Evolutionary conservation across 2,797 vertebrate genomes (phyloP).

Genomic region (Halcyon smyrnensis): DNA sequence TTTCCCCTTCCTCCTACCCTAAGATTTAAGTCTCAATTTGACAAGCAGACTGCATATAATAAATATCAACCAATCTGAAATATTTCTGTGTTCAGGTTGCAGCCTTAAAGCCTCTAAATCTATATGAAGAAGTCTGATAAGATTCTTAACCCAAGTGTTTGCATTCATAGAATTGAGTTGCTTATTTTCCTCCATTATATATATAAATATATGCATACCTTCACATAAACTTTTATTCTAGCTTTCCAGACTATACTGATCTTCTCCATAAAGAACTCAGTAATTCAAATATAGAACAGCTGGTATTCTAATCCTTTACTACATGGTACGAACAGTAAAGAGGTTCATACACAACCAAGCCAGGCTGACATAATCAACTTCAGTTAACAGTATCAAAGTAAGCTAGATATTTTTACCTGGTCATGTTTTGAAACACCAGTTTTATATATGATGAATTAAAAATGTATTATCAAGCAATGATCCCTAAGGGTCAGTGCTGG

Average conservation of each 20-base stretch:
- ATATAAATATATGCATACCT: background rate
- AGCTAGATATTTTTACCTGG: background rate
- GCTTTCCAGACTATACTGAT: background rate
- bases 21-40: background rate
- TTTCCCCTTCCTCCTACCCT: background rate
- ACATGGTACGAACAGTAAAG: background rate
- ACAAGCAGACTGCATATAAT: background rate
- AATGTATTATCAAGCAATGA: background rate
- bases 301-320: background rate
- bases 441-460: background rate
- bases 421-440: background rate
- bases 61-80: background rate
- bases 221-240: background rate
- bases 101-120: background rate
- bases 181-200: background rate
- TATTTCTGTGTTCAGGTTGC: background rate
- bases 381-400: background rate
- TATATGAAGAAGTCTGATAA: background rate
- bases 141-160: background rate
- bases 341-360: background rate
- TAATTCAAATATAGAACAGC: background rate
- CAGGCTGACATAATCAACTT: fast-evolving
- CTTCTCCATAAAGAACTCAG: background rate
- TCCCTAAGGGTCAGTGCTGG: too few species aligned
- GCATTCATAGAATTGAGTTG: background rate